phyloP scores from a whole-genome alignment of 1,140 invertebrate genomes.

The Metopolophium dirhodum region DNA sequence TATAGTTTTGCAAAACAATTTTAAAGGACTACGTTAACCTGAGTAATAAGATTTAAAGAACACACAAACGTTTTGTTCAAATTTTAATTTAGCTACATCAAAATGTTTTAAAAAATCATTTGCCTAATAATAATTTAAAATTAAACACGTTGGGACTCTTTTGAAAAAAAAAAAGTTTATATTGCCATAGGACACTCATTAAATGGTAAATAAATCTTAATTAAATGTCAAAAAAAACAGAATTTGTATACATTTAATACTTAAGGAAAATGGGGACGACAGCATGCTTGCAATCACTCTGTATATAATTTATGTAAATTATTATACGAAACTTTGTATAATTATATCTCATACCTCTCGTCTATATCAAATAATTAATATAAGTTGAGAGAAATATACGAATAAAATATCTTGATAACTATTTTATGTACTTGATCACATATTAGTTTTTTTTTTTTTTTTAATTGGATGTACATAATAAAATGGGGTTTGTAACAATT shows the following conservation, averaged over 20 bases:
- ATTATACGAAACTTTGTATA: background rate
- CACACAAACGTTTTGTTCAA: background rate
- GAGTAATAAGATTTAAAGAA: background rate
- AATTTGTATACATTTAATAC: background rate
- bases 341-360: background rate
- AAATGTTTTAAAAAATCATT: background rate
- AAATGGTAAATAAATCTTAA: background rate
- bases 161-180: background rate
- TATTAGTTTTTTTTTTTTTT: background rate
- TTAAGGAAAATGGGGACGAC: background rate
- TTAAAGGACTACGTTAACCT: no score
- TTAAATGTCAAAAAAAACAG: background rate
- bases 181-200: background rate
- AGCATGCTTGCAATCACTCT: background rate
- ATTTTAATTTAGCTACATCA: background rate
- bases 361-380: background rate
- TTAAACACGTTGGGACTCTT: background rate
- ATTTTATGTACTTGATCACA: background rate
- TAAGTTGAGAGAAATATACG: background rate
- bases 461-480: background rate
- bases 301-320: background rate
- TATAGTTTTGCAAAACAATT: no score
- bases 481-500: background rate
- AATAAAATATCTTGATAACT: background rate
- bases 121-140: background rate